A percentile compares a stretch with the other conserved stretches of the same genome.
These are phyloP conservation scores for Suncus etruscus DNA, from an alignment of 2,113 vertebrate species.

Conservation along the genomic window DNA sequence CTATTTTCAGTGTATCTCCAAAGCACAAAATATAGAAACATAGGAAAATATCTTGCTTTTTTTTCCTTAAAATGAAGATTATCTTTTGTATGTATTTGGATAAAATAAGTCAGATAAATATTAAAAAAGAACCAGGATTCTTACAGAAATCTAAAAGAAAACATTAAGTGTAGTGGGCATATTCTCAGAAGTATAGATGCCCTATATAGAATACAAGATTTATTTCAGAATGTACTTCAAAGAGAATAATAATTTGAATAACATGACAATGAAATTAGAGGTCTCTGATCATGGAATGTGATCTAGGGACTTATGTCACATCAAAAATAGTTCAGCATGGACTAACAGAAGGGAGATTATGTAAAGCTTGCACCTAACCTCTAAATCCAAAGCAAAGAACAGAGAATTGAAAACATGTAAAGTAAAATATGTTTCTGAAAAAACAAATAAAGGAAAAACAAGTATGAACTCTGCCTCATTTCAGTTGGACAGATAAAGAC, in stretches of 20 bases:
- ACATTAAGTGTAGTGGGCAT: background rate
- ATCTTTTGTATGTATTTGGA: background rate
- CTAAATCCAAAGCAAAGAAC: background rate
- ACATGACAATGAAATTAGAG: background rate
- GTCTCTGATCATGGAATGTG: background rate
- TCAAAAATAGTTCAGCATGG: background rate
- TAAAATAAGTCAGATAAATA: no score
- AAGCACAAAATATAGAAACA: background rate
- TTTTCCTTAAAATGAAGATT: background rate
- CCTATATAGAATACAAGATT: background rate
- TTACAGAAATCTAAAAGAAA: background rate
- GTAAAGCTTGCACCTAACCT: background rate
- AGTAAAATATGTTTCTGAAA: background rate
- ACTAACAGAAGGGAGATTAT: background rate
- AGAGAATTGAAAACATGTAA: background rate
- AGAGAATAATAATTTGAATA: background rate
- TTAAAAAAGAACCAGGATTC: background rate
- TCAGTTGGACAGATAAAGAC: background rate
- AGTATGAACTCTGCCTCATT: background rate
- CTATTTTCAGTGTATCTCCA: background rate
- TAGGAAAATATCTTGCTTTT: background rate
- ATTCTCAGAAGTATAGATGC: background rate
- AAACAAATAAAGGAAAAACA: background rate
- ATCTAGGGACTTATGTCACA: background rate
- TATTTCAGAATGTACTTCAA: background rate